phyloP scores from a whole-genome alignment of 2,888 invertebrate species.

The Apodemia duryi region DNA sequence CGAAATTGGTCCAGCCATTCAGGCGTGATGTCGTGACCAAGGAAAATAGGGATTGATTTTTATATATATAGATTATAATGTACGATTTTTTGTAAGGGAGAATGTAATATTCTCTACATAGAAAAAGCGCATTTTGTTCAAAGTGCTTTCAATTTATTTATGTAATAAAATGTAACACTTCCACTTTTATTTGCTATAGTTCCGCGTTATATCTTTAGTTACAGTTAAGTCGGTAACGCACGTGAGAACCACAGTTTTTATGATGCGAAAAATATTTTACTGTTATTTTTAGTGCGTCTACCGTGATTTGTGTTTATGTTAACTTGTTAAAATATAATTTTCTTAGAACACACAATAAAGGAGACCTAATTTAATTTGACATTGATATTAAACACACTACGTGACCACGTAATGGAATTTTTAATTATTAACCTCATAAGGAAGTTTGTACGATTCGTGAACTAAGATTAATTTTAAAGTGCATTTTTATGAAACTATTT shows the following conservation, averaged over 20 bases:
- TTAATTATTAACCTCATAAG: constrained; percentile 11
- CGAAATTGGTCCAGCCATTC: too few species aligned
- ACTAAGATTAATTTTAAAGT: constrained; percentile 6
- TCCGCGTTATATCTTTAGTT: constrained; percentile 13
- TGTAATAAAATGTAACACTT: constrained; percentile 8
- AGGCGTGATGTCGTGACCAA: too few species aligned
- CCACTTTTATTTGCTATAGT: constrained; percentile 9
- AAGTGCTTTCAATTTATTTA: constrained; percentile 13
- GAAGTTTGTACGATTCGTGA: constrained; percentile 8
- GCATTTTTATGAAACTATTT: constrained; percentile 1
- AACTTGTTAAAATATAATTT: constrained; percentile 1
- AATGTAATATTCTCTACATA: not conserved
- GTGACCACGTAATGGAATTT: constrained; percentile 8
- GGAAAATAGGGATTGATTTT: too few species aligned
- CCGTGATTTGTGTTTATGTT: constrained; percentile 8
- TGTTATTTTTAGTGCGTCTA: constrained; percentile 29
- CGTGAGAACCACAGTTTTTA: constrained; percentile 44
- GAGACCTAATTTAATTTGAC: constrained; percentile 8
- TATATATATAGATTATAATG: too few species aligned
- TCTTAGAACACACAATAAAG: constrained; percentile 8
- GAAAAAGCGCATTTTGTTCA: not conserved
- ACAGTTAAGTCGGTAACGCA: constrained; percentile 30
- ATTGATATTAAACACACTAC: constrained; percentile 3
- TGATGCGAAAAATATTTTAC: constrained; percentile 38
- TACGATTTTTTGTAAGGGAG: too few species aligned